Evolutionary conservation across 2,113 vertebrate species (phyloP).

Genomic region (Stigmatopora argus): DNA sequence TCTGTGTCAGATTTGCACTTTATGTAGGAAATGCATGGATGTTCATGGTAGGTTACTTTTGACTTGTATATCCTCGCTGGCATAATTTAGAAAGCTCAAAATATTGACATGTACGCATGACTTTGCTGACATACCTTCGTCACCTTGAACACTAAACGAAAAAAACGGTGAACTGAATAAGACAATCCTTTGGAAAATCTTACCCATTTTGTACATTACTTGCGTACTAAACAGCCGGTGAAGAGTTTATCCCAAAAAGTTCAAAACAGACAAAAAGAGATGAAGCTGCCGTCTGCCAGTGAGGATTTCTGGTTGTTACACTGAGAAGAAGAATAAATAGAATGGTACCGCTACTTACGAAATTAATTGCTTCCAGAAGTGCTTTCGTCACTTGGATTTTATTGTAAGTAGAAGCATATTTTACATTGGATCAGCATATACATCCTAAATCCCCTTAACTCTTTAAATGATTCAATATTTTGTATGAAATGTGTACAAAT

Average conservation of each 20-base stretch:
- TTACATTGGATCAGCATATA: no score
- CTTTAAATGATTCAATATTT: no score
- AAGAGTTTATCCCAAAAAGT: not conserved
- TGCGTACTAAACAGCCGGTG: not conserved
- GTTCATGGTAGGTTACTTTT: conserved; percentile 13
- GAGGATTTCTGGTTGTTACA: conserved; percentile 13
- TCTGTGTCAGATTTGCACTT: conserved; percentile 74
- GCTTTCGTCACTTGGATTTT: no score
- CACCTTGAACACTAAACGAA: not conserved
- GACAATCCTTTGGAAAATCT: not conserved
- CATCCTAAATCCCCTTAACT: no score
- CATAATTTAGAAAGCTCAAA: not conserved
- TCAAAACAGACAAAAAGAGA: not conserved
- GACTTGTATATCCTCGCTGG: not conserved
- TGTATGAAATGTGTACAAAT: no score
- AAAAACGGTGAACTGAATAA: not conserved
- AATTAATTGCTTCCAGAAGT: no score
- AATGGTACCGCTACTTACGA: no score
- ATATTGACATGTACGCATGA: conserved; percentile 2
- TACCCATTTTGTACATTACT: not conserved
- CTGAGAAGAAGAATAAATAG: conserved; percentile 12
- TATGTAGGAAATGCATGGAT: conserved; percentile 47
- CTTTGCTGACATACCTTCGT: not conserved
- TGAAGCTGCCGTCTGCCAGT: not conserved
- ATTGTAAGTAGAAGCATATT: no score